A percentile compares a stretch with the other conserved stretches of the same genome.
These are phyloP conservation scores for Acanthurus leucopareius DNA, from an alignment of 2,797 vertebrate genomes.

Conservation along the genomic window DNA sequence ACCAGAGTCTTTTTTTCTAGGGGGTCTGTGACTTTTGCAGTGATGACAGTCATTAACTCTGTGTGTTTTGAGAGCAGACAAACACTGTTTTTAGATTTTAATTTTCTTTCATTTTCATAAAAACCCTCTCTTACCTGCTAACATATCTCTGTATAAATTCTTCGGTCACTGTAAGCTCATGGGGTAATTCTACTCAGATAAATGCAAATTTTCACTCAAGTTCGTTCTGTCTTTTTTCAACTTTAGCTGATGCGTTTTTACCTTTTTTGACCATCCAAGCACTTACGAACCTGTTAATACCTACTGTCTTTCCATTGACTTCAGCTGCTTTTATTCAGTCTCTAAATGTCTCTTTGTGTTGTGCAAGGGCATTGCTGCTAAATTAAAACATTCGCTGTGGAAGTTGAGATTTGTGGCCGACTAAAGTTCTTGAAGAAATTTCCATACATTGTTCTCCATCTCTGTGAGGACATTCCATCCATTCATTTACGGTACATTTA, in stretches of 20 bases:
- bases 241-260: no score
- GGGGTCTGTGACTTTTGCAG: background rate
- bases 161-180: background rate
- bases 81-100: background rate
- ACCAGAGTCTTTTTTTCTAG: background rate
- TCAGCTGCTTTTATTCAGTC: background rate
- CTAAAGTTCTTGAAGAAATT: background rate
- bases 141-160: background rate
- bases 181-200: background rate
- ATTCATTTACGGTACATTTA: background rate
- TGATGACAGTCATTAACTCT: background rate
- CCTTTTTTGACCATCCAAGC: background rate
- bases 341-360: background rate
- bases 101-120: background rate
- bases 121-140: background rate
- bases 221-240: background rate
- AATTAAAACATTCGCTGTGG: background rate
- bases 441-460: background rate
- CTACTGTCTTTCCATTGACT: background rate
- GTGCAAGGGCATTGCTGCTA: background rate
- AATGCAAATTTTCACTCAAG: constrained; percentile 5
- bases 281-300: background rate
- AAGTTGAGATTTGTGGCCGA: background rate
- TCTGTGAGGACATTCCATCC: background rate
- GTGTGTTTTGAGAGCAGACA: background rate